Conservation (phyloP, 2,797 vertebrate genomes). For the Pteronotus mesoamericanus region DNA sequence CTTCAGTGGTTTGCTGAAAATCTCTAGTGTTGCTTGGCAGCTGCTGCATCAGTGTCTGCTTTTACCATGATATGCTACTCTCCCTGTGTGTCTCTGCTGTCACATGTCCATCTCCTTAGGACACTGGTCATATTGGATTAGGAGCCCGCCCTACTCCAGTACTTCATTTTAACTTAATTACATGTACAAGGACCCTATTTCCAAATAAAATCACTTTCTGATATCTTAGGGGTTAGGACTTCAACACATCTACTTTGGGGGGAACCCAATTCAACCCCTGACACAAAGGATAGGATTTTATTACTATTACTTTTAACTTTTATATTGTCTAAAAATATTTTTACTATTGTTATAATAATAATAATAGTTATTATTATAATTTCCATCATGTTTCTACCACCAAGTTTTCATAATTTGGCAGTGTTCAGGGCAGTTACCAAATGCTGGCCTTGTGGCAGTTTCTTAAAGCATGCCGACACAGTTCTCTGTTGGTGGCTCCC, state of each 20-base stretch:
- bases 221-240: background rate
- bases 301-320: background rate
- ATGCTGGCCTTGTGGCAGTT: background rate
- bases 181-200: background rate
- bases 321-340: background rate
- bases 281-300: background rate
- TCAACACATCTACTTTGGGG: background rate
- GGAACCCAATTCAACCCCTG: background rate
- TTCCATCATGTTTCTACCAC: background rate
- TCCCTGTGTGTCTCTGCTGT: background rate
- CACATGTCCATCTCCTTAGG: background rate
- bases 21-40: accelerated
- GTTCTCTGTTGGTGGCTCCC: background rate
- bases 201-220: background rate
- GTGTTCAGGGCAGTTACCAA: background rate
- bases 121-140: background rate
- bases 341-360: background rate
- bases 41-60: no score
- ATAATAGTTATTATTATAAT: background rate
- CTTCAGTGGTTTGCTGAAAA: background rate
- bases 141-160: accelerated
- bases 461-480: accelerated
- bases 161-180: background rate
- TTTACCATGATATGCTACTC: background rate
- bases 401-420: no score